phyloP scores from a whole-genome alignment of 2,113 vertebrate genomes.

The Takifugu flavidus region DNA sequence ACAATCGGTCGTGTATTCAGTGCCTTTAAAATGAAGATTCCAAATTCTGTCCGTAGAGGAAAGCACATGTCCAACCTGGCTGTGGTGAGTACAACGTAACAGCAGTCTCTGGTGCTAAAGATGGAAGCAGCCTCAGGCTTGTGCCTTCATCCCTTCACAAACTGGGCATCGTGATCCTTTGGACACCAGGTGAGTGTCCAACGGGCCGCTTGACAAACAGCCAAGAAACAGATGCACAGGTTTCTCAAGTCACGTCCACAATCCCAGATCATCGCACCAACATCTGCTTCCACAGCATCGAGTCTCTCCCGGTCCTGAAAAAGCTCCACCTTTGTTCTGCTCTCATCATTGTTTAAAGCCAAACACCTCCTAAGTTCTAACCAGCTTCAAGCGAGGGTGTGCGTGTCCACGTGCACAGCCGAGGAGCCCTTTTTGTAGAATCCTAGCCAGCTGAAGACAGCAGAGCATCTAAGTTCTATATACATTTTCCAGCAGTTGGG shows the following conservation, averaged over 20 bases:
- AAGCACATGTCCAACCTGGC: constrained; percentile 47
- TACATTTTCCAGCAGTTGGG: background rate
- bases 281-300: constrained; percentile 24
- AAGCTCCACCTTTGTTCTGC: background rate
- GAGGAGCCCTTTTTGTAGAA: constrained; percentile 9
- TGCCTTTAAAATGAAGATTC: constrained; percentile 66
- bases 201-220: constrained; percentile 7
- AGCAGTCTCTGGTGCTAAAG: constrained; percentile 61
- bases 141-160: constrained; percentile 28
- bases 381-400: constrained; percentile 53
- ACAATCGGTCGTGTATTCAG: constrained; percentile 56
- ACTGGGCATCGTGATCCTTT: constrained; percentile 8
- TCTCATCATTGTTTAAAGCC: constrained; percentile 2
- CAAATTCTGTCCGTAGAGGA: constrained; percentile 29
- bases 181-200: constrained; percentile 8
- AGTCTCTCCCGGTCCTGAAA: constrained; percentile 13
- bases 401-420: constrained; percentile 8
- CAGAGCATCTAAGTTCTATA: too few relatives aligned
- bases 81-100: background rate
- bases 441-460: too few relatives aligned
- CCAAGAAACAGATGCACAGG: too few relatives aligned
- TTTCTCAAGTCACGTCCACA: too few relatives aligned
- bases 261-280: background rate
- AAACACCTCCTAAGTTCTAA: constrained; percentile 43
- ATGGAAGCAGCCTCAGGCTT: constrained; percentile 31